Evolutionary conservation across 1,140 invertebrate genomes (phyloP), one percentile per base, ranked within the genome.

Genomic region (Drosophila ercepeae): DNA sequence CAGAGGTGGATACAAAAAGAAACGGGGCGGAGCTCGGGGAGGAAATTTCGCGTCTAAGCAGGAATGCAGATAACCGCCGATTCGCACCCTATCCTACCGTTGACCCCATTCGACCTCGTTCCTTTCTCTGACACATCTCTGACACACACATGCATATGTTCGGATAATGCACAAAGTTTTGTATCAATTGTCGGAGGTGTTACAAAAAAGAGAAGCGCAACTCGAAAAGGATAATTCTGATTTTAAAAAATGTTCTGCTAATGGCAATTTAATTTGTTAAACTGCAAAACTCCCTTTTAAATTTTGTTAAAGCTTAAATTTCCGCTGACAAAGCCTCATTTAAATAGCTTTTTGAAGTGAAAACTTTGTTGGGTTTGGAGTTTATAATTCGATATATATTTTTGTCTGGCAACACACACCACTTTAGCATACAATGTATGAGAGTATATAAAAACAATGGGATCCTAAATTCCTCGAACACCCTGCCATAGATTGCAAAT

Each of bases 101-200:
- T 68, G 64, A 68, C 61, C 64, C 39, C 46, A 67, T 67, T 67
- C 64, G 46, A 64, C 42, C 60, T 48, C 60, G 29, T 18, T 39
- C 11, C 23, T 34, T 63, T 13, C 59, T 42, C 14, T 65, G 61
- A 41, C 60, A 44, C 11, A 27, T 41, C 46, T 7, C n/a, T 42
- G 9, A 9, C 55, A n/a, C 21, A 23, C 23, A 60, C 13, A 57
- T 4, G n/a, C 13, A 39, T 5, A 27, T 52, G 48, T 13, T 14
- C 14, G 18, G 13, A n/a, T 34, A 16, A 25, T 68, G 45, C 54
- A 32, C 19, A 50, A 29, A 39, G 45, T 57, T 72, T 21, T 39
- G 68, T 76, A 70, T 69, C 81, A 76, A 76, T 84, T 69, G 81
- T 64, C 76, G 58, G 68, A 76, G 81, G 82, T 81, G 82, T 67